Base-by-base conservation (phyloP, 2,113 vertebrate species). In the Triplophysa rosa region DNA sequence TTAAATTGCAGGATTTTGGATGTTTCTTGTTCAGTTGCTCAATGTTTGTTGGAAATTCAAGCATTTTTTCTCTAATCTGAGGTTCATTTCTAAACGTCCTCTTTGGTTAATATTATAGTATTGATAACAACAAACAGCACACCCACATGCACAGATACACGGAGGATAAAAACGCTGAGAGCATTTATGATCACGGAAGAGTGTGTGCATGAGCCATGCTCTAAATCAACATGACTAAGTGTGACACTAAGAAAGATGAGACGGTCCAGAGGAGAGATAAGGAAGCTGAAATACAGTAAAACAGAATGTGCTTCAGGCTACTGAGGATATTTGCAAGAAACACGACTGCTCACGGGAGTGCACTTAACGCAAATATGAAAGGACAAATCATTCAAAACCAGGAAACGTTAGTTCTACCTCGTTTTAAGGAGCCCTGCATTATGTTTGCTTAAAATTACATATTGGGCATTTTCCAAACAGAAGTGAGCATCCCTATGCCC, bases 191-290 rank as follows among this genome's bases (percentile, higher is more conserved):
- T 58, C 70, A 63, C 8, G 7, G 23, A 33, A 33, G 72, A 19
- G 66, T 69, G 65, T 47, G 19, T 7, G 65, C 33, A 21, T 59
- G 74, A 71, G 26, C 66, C 64, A 17, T 65, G 40, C 69, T 67
- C 78, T 66, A 79, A 79, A 84, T 84, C 40, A 59, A 70, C 63
- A 68, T 82, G 69, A 87, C 65, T 77, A 24, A 78, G 33, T 47
- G 59, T 75, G 78, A 70, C 52, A 77, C 26, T 78, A 33, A 80
- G 26, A 73, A 58, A 81, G 49, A 64, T 64, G 78, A 62, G 71
- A n/a, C 2, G 40, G 62, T 74, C 42, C 45, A 68, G 73, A 63
- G 63, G 11, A 68, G 23, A 47, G 58, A 83, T 68, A 33, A 77
- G 58, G 52, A 70, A 67, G 79, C 81, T 70, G 64, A 82, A 84